These are phyloP conservation scores for Autographa gamma DNA, from an alignment of 2,888 invertebrate genomes.

Conservation along the genomic window DNA sequence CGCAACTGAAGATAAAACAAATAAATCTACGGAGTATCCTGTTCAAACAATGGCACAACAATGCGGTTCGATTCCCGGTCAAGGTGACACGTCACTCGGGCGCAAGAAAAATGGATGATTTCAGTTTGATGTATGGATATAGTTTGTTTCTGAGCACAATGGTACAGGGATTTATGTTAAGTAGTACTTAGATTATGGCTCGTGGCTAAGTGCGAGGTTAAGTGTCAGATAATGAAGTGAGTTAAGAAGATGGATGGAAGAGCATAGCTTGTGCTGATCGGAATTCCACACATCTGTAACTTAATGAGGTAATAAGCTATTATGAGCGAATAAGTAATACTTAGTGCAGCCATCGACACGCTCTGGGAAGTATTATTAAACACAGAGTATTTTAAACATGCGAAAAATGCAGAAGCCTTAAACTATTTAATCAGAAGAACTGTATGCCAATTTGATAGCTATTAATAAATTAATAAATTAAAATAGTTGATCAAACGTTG, in stretches of 20 bases:
- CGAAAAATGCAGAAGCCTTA: too few relatives aligned
- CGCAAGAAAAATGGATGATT: slow-evolving; percentile 55
- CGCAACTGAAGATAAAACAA: slow-evolving; percentile 49
- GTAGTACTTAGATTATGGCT: slow-evolving; percentile 25
- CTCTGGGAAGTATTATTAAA: too few relatives aligned
- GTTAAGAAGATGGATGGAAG: not conserved
- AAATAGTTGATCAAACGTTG: too few relatives aligned
- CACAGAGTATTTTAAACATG: too few relatives aligned
- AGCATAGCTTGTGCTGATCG: not conserved
- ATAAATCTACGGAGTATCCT: slow-evolving; percentile 49
- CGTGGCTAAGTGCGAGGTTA: slow-evolving; percentile 1
- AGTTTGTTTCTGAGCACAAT: slow-evolving; percentile 41
- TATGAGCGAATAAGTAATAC: not conserved
- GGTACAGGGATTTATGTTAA: slow-evolving; percentile 36
- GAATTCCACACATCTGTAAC: not conserved
- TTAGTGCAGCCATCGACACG: too few relatives aligned
- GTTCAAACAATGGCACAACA: slow-evolving; percentile 53
- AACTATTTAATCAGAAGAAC: too few relatives aligned
- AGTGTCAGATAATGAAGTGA: not conserved
- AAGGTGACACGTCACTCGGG: slow-evolving; percentile 55
- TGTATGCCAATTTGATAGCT: too few relatives aligned
- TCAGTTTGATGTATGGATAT: slow-evolving; percentile 45
- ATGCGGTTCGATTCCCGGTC: slow-evolving; percentile 61
- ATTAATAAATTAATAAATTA: too few relatives aligned
- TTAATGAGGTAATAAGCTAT: not conserved